Percentiles rank a stretch among this genome's conserved stretches.
These are phyloP conservation scores for Athetis lepigone DNA, from an alignment of 2,888 invertebrate genomes.

Conservation along the genomic window DNA sequence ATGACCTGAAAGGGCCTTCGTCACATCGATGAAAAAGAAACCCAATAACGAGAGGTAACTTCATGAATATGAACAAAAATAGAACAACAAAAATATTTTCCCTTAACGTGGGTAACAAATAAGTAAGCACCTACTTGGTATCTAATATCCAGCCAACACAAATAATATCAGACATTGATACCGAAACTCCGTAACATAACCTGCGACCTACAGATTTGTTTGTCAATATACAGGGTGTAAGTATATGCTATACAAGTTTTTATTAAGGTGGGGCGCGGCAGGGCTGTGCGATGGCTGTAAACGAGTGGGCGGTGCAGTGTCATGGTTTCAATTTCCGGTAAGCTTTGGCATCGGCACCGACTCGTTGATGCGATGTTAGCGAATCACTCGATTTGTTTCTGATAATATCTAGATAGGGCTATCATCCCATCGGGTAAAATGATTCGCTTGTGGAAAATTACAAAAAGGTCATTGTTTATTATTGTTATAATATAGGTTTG, in stretches of 20 bases:
- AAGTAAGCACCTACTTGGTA: slow-evolving; percentile 5
- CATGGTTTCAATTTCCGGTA: slow-evolving; percentile 78
- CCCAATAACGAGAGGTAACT: slow-evolving; percentile 5
- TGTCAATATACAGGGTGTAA: slow-evolving; percentile 51
- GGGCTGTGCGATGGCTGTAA: slow-evolving; percentile 22
- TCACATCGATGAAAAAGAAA: slow-evolving; percentile 2
- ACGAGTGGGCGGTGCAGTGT: slow-evolving; percentile 67
- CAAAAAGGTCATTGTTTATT: slow-evolving; percentile 20
- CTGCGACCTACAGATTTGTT: slow-evolving; percentile 44
- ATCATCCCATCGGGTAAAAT: slow-evolving; percentile 17
- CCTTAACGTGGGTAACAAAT: slow-evolving; percentile 33
- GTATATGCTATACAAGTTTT: slow-evolving; percentile 49
- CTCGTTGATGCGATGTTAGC: slow-evolving; percentile 52
- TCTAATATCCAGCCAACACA: slow-evolving; percentile 39
- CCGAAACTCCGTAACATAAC: slow-evolving; percentile 38
- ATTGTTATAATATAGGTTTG: too few relatives aligned
- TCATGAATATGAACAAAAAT: too few relatives aligned
- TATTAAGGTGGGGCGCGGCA: slow-evolving; percentile 54
- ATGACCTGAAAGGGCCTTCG: slow-evolving; percentile 5
- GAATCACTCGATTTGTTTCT: slow-evolving; percentile 60
- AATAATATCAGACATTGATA: slow-evolving; percentile 44
- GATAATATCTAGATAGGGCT: slow-evolving; percentile 42
- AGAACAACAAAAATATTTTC: slow-evolving; percentile 24
- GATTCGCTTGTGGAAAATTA: slow-evolving; percentile 8
- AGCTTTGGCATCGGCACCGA: slow-evolving; percentile 56